phyloP scores from a whole-genome alignment of 2,888 invertebrate species.

The Amblyjoppa fuscipennis region DNA sequence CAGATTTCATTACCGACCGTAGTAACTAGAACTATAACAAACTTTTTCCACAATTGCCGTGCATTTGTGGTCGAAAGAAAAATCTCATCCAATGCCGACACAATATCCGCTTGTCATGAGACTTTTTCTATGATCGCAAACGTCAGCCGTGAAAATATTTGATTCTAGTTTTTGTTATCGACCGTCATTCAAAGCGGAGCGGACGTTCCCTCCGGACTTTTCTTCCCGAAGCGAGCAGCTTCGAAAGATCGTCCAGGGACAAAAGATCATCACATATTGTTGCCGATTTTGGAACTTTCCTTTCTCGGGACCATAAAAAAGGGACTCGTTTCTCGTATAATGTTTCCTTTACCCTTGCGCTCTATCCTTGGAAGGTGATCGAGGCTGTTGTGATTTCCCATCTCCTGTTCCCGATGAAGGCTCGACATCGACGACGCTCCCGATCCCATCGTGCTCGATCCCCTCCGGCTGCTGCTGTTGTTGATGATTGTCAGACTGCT shows the following conservation, averaged over 20 bases:
- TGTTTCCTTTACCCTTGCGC: constrained; percentile 35
- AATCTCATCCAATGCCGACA: no score
- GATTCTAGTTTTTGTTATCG: no score
- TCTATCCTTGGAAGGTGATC: constrained; percentile 64
- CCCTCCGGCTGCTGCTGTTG: constrained; percentile 50
- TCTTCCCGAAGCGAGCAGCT: background rate
- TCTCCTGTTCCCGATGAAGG: constrained; percentile 65
- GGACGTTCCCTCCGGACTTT: background rate
- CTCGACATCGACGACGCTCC: constrained; percentile 59
- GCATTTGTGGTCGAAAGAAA: no score
- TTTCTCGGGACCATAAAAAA: background rate
- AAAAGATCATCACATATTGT: background rate
- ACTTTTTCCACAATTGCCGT: no score
- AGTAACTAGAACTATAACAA: no score
- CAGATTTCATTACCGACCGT: no score
- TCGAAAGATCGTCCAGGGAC: background rate
- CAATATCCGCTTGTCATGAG: no score
- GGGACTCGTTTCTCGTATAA: background rate
- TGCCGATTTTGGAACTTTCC: background rate
- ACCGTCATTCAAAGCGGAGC: background rate
- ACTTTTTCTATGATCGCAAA: no score
- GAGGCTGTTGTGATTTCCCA: constrained; percentile 67
- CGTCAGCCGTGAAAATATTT: no score
- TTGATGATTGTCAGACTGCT: constrained; percentile 53
- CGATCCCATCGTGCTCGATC: constrained; percentile 61